A percentile compares a stretch with the other conserved stretches of the same genome.
Evolutionary conservation across 2,113 vertebrate species (phyloP).

Genomic region (Neotoma lepida): DNA sequence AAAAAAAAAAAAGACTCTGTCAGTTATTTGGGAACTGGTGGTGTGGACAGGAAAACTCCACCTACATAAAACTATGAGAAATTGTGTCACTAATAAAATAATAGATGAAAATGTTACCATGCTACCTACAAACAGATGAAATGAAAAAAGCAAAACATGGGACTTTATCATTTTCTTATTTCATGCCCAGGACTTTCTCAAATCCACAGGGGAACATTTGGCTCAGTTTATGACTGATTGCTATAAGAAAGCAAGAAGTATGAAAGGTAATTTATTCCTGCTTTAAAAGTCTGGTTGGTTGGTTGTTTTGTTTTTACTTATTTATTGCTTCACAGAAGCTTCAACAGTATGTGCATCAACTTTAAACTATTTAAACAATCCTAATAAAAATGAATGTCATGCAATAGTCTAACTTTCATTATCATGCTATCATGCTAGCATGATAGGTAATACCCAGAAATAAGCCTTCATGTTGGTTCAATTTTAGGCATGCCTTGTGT

Average conservation of each 20-base stretch:
- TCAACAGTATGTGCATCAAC: slow-evolving; percentile 41
- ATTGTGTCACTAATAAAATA: slow-evolving; percentile 16
- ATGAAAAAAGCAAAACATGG: background rate
- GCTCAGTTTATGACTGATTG: background rate
- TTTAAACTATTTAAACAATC: slow-evolving; percentile 55
- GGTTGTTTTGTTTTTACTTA: background rate
- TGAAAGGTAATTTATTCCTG: slow-evolving; percentile 38
- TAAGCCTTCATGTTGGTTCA: background rate
- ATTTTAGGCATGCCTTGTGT: background rate
- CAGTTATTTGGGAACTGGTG: too few relatives aligned
- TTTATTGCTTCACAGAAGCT: slow-evolving; percentile 45
- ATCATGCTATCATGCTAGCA: too few relatives aligned
- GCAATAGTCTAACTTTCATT: slow-evolving; percentile 29
- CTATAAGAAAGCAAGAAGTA: background rate
- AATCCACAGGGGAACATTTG: slow-evolving; percentile 8
- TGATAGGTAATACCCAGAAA: slow-evolving; percentile 35
- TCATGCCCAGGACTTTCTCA: background rate
- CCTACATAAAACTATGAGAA: background rate
- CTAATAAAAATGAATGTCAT: slow-evolving; percentile 72
- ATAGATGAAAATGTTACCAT: background rate
- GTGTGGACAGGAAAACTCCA: too few relatives aligned
- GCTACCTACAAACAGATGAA: slow-evolving; percentile 3
- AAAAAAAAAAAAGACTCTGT: too few relatives aligned
- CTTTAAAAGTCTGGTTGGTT: slow-evolving; percentile 40
- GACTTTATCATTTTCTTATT: slow-evolving; percentile 14